Conservation (phyloP, 2,797 vertebrate genomes). For the Phylloscopus collybita region DNA sequence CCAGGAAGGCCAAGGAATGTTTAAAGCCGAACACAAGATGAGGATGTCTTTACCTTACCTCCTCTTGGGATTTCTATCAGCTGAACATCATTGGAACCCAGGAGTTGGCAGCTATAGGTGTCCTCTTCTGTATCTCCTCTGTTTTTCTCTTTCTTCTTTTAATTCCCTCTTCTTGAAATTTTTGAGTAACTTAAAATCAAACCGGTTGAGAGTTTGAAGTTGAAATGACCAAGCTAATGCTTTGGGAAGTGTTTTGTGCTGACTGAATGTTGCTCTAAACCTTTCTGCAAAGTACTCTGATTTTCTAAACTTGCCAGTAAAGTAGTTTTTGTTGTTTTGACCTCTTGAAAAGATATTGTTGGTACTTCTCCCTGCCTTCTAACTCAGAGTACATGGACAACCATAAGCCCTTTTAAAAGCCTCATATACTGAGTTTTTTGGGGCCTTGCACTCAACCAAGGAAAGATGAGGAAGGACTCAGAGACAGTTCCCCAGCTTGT, state of each 20-base stretch:
- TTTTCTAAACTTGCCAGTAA: background rate
- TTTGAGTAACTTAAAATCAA: background rate
- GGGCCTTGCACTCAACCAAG: background rate
- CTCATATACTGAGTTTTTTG: background rate
- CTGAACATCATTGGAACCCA: background rate
- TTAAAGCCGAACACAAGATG: fast-evolving
- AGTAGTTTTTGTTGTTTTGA: background rate
- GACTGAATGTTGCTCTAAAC: background rate
- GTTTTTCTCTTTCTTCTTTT: background rate
- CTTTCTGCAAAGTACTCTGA: background rate
- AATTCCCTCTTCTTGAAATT: background rate
- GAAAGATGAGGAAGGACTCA: background rate
- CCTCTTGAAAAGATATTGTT: background rate
- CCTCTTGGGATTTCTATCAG: background rate
- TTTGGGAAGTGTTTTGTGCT: background rate
- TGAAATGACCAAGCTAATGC: background rate
- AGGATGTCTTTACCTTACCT: background rate
- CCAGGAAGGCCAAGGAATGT: background rate
- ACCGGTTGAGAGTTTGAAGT: background rate
- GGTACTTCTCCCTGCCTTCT: background rate
- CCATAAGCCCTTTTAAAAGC: background rate
- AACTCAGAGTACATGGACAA: background rate
- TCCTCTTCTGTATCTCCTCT: background rate
- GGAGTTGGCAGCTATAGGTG: background rate
- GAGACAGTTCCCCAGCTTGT: background rate